phyloP scores from a whole-genome alignment of 1,140 invertebrate genomes.

The Cotesia typhae region DNA sequence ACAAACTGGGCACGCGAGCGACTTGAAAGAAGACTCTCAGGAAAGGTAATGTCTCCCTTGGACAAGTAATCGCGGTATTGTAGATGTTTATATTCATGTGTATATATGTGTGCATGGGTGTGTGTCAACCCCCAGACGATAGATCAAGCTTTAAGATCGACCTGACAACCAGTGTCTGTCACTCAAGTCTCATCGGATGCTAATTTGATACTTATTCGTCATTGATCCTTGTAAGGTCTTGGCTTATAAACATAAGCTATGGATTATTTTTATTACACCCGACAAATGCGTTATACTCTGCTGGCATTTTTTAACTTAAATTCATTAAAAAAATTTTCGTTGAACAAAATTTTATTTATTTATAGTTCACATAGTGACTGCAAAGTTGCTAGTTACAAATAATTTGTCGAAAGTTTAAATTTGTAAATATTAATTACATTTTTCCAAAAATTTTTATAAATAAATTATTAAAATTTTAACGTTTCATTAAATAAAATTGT shows the following conservation, averaged over 20 bases:
- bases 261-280: not conserved
- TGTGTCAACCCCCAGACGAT: conserved; percentile 29
- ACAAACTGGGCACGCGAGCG: conserved; percentile 40
- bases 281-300: not conserved
- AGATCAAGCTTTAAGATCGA: conserved; percentile 40
- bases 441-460: too few species aligned
- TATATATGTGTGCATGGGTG: not conserved
- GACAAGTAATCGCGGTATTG: not conserved
- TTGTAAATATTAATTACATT: too few species aligned
- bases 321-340: too few species aligned
- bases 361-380: too few species aligned
- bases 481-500: too few species aligned
- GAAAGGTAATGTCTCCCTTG: conserved; percentile 25
- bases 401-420: too few species aligned
- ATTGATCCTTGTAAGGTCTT: conserved; percentile 11
- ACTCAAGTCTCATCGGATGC: conserved; percentile 6
- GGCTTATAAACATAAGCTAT: too few species aligned
- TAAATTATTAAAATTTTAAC: too few species aligned
- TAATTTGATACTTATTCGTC: conserved; percentile 20
- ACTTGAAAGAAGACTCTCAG: conserved; percentile 13
- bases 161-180: conserved; percentile 26
- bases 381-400: too few species aligned
- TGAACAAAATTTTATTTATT: too few species aligned
- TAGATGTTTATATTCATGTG: not conserved
- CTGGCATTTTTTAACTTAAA: not conserved